Evolutionary conservation across 2,888 invertebrate genomes (phyloP), one percentile per base, ranked within the genome.

Genomic region (Lysandra bellargus): DNA sequence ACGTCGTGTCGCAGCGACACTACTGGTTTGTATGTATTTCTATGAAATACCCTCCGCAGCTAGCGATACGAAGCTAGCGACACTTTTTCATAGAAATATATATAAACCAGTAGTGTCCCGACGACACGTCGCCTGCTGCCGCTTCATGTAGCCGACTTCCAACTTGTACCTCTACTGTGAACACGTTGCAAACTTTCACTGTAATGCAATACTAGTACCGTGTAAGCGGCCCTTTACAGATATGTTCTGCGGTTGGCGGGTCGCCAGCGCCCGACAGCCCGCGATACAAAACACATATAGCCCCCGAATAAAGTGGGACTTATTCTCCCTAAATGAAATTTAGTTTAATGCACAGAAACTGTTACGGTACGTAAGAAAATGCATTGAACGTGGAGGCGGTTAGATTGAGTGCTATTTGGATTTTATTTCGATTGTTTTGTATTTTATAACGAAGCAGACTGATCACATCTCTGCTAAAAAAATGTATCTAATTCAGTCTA

Each of bases 261-360:
- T 69, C 69, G 69, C 69, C 69, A 69, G 69, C 69, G 14, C 69
- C 69, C 33, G 69, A 37, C 69, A 69, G 69, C 33, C 17, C 64
- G 33, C 69, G 69, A 69, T 69, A 69, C 69, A 69, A 69, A 69
- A 69, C 69, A 69, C 37, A 69, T 37, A 69, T 37, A 69, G 14
- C 33, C 14, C 30, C 69, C 30, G 30, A 69, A 69, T 69, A 69
- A 69, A 69, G 69, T 69, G 69, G 69, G 17, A 37, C 69, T 69
- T 69, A 69, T 69, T 33, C 37, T 33, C 69, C 69, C 69, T 69
- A 69, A 69, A 69, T 69, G 33, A 69, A 69, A 69, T 69, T 69
- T 69, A 69, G 69, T 33, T 69, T 69, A 69, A 69, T 69, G 33
- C 69, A 69, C 33, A 69, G 69, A 37, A 33, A 33, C 33, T 69